A percentile compares a stretch with the other conserved stretches of the same genome.
Conservation (phyloP, 2,888 invertebrate species). For the Ptycholaimellus sp. region DNA sequence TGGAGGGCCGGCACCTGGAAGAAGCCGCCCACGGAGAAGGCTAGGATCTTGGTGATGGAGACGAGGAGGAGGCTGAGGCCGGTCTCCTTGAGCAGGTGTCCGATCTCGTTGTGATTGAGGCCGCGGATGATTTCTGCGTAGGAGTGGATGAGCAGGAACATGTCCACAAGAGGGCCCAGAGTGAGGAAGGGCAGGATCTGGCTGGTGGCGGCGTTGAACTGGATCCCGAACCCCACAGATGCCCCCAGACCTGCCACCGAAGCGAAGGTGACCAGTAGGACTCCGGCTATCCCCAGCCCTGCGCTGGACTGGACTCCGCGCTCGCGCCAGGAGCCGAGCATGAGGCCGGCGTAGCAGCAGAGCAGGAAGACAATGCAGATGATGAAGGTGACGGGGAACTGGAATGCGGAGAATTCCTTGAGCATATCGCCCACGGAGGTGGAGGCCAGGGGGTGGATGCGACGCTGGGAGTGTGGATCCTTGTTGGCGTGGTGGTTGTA, state of each 20-base stretch:
- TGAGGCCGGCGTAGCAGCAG: conserved; percentile 61
- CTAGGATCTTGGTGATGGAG: conserved; percentile 57
- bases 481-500: conserved; percentile 26
- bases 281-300: conserved; percentile 52
- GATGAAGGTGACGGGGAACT: conserved; percentile 52
- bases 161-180: conserved; percentile 76
- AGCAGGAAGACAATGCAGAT: conserved; percentile 63
- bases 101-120: conserved; percentile 35
- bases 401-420: conserved; percentile 65
- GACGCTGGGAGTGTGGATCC: conserved; percentile 42
- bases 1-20: conserved; percentile 77
- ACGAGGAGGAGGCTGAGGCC: conserved; percentile 63
- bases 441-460: conserved; percentile 45
- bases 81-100: conserved; percentile 63
- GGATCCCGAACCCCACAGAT: conserved; percentile 32
- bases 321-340: conserved; percentile 44
- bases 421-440: conserved; percentile 71
- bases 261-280: conserved; percentile 60
- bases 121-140: conserved; percentile 36
- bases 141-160: conserved; percentile 65
- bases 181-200: conserved; percentile 83
- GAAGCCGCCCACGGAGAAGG: conserved; percentile 66
- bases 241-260: conserved; percentile 56
- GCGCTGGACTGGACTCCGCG: conserved; percentile 15
- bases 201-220: conserved; percentile 54